These are phyloP conservation scores for Lynx canadensis DNA, from an alignment of 2,113 vertebrate species.

Conservation along the genomic window DNA sequence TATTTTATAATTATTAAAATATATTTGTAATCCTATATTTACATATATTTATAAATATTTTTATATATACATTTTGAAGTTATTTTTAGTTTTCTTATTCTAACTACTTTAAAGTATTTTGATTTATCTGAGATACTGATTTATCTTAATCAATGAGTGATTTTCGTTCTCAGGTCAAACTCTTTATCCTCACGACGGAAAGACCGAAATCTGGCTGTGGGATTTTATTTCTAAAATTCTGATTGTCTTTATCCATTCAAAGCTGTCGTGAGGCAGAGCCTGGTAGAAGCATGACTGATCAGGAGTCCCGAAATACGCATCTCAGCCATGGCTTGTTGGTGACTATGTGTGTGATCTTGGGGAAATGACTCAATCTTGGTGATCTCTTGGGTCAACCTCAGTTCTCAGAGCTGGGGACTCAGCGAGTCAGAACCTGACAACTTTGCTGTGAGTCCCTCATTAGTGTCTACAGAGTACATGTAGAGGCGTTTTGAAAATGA, in stretches of 20 bases:
- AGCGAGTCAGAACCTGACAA: background rate
- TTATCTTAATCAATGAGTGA: background rate
- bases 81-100: slow-evolving; percentile 42
- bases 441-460: background rate
- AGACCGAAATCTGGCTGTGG: background rate
- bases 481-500: background rate
- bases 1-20: background rate
- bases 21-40: background rate
- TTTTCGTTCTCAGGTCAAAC: background rate
- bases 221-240: slow-evolving; percentile 44
- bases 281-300: background rate
- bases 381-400: background rate
- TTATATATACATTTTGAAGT: background rate
- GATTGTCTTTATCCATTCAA: slow-evolving; percentile 21
- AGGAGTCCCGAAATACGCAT: background rate
- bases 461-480: background rate
- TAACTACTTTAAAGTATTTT: background rate
- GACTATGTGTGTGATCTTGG: background rate
- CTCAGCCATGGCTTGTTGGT: background rate
- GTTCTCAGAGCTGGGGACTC: background rate
- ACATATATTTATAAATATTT: background rate
- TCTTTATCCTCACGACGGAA: background rate
- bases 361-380: background rate
- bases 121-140: background rate
- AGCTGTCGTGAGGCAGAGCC: background rate